These are phyloP conservation scores for Decapterus maruadsi DNA, from an alignment of 2,797 vertebrate species.

Conservation along the genomic window DNA sequence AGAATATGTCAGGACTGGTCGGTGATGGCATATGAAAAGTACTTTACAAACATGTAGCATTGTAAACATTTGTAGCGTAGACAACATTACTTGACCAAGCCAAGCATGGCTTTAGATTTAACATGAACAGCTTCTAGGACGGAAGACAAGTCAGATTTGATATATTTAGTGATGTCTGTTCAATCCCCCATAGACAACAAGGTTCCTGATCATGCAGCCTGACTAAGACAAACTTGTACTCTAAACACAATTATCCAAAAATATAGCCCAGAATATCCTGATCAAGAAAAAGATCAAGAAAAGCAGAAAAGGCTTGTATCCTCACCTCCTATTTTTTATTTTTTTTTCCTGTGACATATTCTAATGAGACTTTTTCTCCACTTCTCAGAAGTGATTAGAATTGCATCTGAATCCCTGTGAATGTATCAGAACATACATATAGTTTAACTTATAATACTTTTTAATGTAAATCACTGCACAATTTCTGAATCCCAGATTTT, in stretches of 20 bases:
- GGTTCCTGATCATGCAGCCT: slow-evolving; percentile 68
- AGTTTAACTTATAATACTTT: slow-evolving; percentile 76
- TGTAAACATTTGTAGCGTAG: slow-evolving; percentile 86
- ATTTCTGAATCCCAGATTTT: slow-evolving; percentile 74
- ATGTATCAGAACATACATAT: slow-evolving; percentile 83
- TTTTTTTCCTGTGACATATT: slow-evolving; percentile 62
- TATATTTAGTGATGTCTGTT: slow-evolving; percentile 76
- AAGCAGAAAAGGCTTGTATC: slow-evolving; percentile 68
- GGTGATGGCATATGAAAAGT: slow-evolving; percentile 79
- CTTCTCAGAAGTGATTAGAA: slow-evolving; percentile 89
- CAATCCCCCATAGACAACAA: slow-evolving; percentile 56
- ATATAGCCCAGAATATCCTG: slow-evolving; percentile 70
- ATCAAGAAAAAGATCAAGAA: slow-evolving; percentile 74
- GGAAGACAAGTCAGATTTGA: slow-evolving; percentile 86
- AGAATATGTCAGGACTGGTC: slow-evolving; percentile 76
- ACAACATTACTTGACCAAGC: slow-evolving; percentile 78
- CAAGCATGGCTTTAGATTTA: slow-evolving; percentile 79
- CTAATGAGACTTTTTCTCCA: slow-evolving; percentile 80
- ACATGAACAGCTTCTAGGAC: slow-evolving; percentile 86
- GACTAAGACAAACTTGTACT: slow-evolving; percentile 66
- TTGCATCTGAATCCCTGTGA: slow-evolving; percentile 81
- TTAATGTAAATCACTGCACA: slow-evolving; percentile 78
- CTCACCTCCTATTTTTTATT: slow-evolving; percentile 40
- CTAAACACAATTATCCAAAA: slow-evolving; percentile 76
- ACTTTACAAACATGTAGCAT: slow-evolving; percentile 84